Evolutionary conservation across 1,140 invertebrate species (phyloP).

Genomic region (Diuraphis noxia): DNA sequence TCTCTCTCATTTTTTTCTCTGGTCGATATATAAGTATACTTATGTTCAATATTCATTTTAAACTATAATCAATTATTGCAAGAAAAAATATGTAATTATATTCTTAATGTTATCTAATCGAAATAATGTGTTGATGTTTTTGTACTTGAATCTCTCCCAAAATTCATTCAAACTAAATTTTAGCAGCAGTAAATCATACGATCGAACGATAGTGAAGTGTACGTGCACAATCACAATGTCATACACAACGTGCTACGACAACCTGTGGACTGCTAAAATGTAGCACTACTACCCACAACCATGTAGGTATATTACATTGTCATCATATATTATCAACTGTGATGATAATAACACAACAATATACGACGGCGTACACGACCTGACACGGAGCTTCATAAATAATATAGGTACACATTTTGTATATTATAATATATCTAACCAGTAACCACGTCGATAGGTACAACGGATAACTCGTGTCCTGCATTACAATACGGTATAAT

Average conservation of each 20-base stretch:
- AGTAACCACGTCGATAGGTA: background rate
- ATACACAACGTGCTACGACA: background rate
- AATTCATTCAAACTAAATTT: background rate
- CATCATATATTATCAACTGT: background rate
- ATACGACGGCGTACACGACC: background rate
- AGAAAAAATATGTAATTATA: conserved; percentile 2
- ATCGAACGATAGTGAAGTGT: background rate
- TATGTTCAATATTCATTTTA: background rate
- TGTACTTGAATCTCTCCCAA: background rate
- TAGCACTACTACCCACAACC: background rate
- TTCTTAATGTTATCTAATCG: background rate
- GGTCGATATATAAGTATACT: background rate
- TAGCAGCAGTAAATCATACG: background rate
- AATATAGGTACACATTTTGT: background rate
- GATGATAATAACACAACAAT: background rate
- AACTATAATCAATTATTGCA: background rate
- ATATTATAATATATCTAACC: background rate
- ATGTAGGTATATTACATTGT: background rate
- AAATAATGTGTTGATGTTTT: conserved; percentile 1
- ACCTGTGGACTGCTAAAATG: background rate
- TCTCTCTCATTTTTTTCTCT: background rate
- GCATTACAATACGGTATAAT: background rate
- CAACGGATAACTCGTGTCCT: background rate
- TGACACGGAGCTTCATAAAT: background rate
- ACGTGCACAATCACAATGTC: background rate